A percentile compares a stretch with the other conserved stretches of the same genome.
Conservation (phyloP, 1,140 invertebrate genomes). For the Pteromalus puparum region DNA sequence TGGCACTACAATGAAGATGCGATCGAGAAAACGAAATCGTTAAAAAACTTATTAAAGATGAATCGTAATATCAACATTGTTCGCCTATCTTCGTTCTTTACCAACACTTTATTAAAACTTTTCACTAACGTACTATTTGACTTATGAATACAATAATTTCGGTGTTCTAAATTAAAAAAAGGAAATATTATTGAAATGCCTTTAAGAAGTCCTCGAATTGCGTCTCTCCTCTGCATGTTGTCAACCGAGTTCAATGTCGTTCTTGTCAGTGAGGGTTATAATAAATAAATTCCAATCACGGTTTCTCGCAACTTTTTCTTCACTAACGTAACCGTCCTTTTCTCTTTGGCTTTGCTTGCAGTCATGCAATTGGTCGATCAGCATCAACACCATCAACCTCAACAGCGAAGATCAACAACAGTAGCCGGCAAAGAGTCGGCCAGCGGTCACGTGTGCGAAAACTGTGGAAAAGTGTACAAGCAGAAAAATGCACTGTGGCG, state of each 20-base stretch:
- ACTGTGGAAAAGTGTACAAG: constrained; percentile 71
- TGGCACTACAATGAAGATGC: too few relatives aligned
- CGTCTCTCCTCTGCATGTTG: not conserved
- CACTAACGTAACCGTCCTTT: constrained; percentile 40
- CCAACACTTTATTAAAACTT: not conserved
- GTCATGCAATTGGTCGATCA: constrained; percentile 45
- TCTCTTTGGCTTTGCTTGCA: constrained; percentile 59
- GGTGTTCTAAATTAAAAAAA: not conserved
- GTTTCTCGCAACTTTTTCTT: not conserved
- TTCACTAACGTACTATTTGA: too few relatives aligned
- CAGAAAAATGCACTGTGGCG: constrained; percentile 70
- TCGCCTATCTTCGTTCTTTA: not conserved
- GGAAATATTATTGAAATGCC: not conserved
- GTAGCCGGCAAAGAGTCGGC: not conserved
- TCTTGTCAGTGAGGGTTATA: not conserved
- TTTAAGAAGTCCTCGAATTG: not conserved
- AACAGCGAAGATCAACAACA: not conserved
- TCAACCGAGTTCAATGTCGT: not conserved
- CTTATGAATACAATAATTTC: too few relatives aligned
- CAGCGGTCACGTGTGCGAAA: constrained; percentile 60
- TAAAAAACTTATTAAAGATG: not conserved
- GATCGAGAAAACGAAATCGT: too few relatives aligned
- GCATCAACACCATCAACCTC: constrained; percentile 27
- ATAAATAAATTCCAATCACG: not conserved
- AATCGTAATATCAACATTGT: not conserved